phyloP scores from a whole-genome alignment of 2,113 vertebrate genomes.

The Mesitornis unicolor region DNA sequence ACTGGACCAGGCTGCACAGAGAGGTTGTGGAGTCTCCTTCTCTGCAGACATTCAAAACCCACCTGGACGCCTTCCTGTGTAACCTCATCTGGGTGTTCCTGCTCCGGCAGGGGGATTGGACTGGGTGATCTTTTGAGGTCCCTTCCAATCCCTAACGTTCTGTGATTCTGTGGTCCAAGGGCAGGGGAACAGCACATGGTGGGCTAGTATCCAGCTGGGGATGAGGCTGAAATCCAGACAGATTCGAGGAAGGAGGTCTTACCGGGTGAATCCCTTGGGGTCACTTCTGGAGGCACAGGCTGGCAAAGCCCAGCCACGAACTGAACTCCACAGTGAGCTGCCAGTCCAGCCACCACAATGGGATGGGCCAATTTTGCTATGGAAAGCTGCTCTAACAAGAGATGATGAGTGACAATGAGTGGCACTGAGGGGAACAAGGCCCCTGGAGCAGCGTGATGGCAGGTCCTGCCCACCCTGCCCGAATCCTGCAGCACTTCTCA shows the following conservation, averaged over 20 bases:
- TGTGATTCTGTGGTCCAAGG: no score
- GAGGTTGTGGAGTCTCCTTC: no score
- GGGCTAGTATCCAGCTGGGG: neutral
- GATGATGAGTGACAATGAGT: accelerated
- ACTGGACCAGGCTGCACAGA: no score
- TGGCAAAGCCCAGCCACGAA: accelerated
- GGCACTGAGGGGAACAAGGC: neutral
- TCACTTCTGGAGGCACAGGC: neutral
- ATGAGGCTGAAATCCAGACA: neutral
- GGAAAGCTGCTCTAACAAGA: accelerated
- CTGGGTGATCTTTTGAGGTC: no score
- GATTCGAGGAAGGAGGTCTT: accelerated
- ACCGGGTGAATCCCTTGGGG: neutral
- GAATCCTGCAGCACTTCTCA: accelerated
- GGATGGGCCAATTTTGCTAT: neutral
- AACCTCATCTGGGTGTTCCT: no score
- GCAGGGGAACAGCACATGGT: neutral
- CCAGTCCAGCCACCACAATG: neutral
- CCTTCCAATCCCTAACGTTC: no score
- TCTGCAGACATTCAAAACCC: no score
- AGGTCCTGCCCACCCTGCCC: neutral
- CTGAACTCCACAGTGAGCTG: neutral
- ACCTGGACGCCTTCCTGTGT: no score
- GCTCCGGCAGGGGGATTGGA: no score
- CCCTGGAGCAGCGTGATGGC: accelerated